phyloP scores from a whole-genome alignment of 2,113 vertebrate genomes.

The Anoplopoma fimbria region DNA sequence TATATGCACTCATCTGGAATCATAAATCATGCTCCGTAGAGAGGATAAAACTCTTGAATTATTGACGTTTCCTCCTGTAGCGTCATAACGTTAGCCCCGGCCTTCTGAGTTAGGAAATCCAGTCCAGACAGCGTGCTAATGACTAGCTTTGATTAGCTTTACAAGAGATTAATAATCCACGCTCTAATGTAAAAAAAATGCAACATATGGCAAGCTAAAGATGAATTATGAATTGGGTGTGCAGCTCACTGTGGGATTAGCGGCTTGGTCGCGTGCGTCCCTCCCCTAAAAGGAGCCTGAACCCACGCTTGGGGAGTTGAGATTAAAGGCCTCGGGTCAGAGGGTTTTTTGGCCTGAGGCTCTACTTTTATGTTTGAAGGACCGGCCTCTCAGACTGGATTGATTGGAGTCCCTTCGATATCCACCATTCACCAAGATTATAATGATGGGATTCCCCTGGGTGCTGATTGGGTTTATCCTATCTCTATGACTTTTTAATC shows the following conservation, averaged over 20 bases:
- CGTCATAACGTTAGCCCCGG: background rate
- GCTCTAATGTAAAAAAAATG: slow-evolving; percentile 34
- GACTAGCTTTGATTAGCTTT: slow-evolving; percentile 69
- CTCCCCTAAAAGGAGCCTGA: slow-evolving; percentile 61
- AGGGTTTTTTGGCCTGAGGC: slow-evolving; percentile 35
- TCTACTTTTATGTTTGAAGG: slow-evolving; percentile 34
- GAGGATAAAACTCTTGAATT: slow-evolving; percentile 21
- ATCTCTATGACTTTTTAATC: slow-evolving; percentile 56
- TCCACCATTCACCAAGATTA: slow-evolving; percentile 52
- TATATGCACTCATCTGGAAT: slow-evolving; percentile 50
- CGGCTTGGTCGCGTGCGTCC: slow-evolving; percentile 46
- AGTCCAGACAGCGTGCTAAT: slow-evolving; percentile 17
- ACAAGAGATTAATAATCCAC: slow-evolving; percentile 62
- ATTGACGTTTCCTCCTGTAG: slow-evolving; percentile 23
- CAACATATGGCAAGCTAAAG: slow-evolving; percentile 72
- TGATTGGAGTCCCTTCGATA: slow-evolving; percentile 53
- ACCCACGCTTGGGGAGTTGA: slow-evolving; percentile 34
- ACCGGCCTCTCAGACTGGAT: slow-evolving; percentile 32
- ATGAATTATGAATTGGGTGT: slow-evolving; percentile 71
- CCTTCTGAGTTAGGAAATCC: slow-evolving; percentile 31
- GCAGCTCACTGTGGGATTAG: slow-evolving; percentile 67
- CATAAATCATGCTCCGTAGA: background rate
- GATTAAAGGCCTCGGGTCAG: slow-evolving; percentile 71
- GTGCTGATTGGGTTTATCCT: slow-evolving; percentile 75
- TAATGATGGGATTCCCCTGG: slow-evolving; percentile 64